Evolutionary conservation across 2,888 invertebrate genomes (phyloP).

Genomic region (Eilema griseolum): DNA sequence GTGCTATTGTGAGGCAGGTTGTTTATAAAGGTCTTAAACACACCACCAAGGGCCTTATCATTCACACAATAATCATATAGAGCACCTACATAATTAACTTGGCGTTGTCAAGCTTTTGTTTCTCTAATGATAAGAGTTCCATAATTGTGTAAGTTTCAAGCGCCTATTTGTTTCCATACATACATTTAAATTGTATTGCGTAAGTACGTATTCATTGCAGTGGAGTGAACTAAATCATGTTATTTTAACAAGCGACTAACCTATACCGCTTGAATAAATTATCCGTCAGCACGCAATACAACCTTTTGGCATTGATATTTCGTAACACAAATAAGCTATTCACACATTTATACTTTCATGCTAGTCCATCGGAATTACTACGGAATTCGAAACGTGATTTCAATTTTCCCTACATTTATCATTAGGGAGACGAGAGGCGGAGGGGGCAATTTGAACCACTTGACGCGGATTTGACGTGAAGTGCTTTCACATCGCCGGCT

Average conservation of each 20-base stretch:
- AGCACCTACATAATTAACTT: constrained; percentile 50
- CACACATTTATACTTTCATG: constrained; percentile 54
- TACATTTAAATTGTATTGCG: constrained; percentile 35
- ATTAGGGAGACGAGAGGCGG: constrained; percentile 57
- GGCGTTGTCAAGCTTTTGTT: constrained; percentile 52
- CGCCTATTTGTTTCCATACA: constrained; percentile 30
- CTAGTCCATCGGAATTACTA: constrained; percentile 58
- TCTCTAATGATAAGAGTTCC: constrained; percentile 47
- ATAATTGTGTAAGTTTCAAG: constrained; percentile 48
- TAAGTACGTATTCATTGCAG: constrained; percentile 21
- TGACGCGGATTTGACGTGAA: constrained; percentile 76
- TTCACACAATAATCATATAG: constrained; percentile 46
- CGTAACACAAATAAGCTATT: constrained; percentile 1
- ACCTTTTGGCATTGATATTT: constrained; percentile 63
- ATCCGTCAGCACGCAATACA: constrained; percentile 49
- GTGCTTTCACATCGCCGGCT: constrained; percentile 70
- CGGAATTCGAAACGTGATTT: constrained; percentile 74
- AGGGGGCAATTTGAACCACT: constrained; percentile 74
- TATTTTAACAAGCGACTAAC: constrained; percentile 28
- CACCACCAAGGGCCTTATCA: constrained; percentile 43
- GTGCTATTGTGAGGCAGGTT: constrained; percentile 49
- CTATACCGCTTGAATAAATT: constrained; percentile 39
- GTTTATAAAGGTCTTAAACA: constrained; percentile 47
- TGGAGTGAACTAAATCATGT: constrained; percentile 24
- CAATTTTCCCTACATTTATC: constrained; percentile 78